Evolutionary conservation across 2,113 vertebrate genomes (phyloP).

Genomic region (Pseudopodoces humilis): DNA sequence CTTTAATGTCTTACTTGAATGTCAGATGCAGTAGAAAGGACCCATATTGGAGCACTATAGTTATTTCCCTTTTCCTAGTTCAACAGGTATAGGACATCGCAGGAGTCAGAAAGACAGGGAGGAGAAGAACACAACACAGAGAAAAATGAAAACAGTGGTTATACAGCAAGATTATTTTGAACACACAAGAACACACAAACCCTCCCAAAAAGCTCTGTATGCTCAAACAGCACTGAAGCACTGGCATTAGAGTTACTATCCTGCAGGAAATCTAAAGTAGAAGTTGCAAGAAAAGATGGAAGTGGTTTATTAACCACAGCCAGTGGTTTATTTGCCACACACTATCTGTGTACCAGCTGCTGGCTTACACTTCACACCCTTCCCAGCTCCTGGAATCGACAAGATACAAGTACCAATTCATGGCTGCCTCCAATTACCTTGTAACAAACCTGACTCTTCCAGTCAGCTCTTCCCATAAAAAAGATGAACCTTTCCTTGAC

Average conservation of each 20-base stretch:
- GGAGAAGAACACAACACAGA: neutral
- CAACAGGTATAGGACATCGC: neutral
- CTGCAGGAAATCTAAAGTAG: neutral
- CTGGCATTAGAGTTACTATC: neutral
- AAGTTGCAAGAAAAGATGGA: neutral
- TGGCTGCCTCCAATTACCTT: neutral
- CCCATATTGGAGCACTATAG: neutral
- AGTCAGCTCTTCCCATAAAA: neutral
- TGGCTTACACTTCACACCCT: neutral
- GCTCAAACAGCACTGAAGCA: neutral
- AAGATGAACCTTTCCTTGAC: neutral
- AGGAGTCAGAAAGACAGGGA: neutral
- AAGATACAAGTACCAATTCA: neutral
- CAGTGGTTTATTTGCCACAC: neutral
- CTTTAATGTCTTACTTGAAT: neutral
- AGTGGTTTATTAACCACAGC: too few species aligned
- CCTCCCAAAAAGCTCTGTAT: neutral
- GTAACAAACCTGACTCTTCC: neutral
- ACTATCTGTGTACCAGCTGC: neutral
- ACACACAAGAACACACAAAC: neutral
- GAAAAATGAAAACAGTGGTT: neutral
- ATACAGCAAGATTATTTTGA: neutral
- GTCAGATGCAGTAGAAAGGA: neutral
- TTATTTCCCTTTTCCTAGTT: neutral
- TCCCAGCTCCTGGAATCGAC: neutral